Evolutionary conservation across 2,797 vertebrate genomes (phyloP).

Genomic region (Oceanodroma leucorhoa): DNA sequence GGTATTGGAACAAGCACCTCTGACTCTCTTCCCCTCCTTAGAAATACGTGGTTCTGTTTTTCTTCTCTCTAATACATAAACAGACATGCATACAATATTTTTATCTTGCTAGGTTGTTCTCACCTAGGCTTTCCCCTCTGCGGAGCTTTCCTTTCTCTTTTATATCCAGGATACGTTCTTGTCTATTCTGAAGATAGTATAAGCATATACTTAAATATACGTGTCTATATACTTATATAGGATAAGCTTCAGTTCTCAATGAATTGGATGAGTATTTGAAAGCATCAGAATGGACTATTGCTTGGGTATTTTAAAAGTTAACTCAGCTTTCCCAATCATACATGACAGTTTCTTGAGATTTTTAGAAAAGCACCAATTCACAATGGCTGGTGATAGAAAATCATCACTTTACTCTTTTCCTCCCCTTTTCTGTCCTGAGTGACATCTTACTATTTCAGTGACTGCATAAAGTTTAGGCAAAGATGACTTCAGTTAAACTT

Average conservation of each 20-base stretch:
- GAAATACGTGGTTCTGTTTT: background rate
- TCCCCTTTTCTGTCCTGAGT: background rate
- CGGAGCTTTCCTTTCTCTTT: background rate
- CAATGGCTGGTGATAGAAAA: no score
- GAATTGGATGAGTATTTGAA: no score
- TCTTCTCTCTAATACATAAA: rapidly evolving
- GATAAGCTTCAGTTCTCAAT: no score
- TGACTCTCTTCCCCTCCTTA: background rate
- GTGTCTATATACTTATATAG: no score
- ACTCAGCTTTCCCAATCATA: no score
- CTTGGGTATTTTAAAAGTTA: no score
- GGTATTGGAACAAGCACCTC: background rate
- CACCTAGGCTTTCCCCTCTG: background rate
- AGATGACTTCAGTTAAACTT: background rate
- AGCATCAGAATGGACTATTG: no score
- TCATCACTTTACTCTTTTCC: background rate
- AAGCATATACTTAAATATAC: no score
- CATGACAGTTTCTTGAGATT: no score
- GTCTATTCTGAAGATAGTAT: background rate
- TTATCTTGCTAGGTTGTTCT: background rate
- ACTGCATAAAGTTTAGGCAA: background rate
- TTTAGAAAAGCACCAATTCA: no score
- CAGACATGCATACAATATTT: background rate
- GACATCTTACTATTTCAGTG: background rate
- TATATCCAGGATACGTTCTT: background rate